Base-by-base conservation (phyloP, 2,888 invertebrate genomes). In the Xylota sylvarum region DNA sequence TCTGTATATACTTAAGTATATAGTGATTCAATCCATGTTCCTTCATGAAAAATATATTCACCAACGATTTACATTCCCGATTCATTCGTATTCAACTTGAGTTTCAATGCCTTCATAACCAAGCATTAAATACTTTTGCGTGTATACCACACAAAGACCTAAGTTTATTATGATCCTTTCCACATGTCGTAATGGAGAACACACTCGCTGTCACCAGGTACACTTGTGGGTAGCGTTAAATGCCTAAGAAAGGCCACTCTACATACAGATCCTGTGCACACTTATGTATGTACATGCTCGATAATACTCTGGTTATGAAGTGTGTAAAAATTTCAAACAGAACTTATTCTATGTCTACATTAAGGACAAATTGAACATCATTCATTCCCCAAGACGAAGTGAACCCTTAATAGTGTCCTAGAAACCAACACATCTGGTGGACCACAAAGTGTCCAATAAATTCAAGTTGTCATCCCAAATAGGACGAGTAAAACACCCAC, bases 401-500 rank as follows among this genome's bases (percentile, higher is more conserved):
- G 27, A 43, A 17, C 23, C n/a, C 9, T 40, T 23, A 69, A 43
- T 55, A 55, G 14, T 52, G 30, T 32, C n/a, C 32, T 14, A 9
- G 35, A 19, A 52, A 60, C 35, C 37, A n/a, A 23, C 37, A 60
- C 46, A 58, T 48, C 48, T 62, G 52, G 35, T 62, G 52, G 35
- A 64, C 70, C 70, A 65, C 85, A 85, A 85, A 85, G 76, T 85
- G 81, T 81, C 76, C 72, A 82, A 82, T 86, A 82, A 81, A 86
- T 86, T 86, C 69, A 60, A 72, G 60, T 86, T 86, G 86, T 82
- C 81, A 78, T 78, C 82, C 69, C 48, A 72, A 82, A 82, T 78
- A 78, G 67, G 9, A 86, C 82, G 65, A 48, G 35, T 23, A 6
- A 72, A 72, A 52, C 80, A 55, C 65, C 76, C 76, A 81, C 72